phyloP scores from a whole-genome alignment of 2,888 invertebrate species.

The Zeuzera pyrina region DNA sequence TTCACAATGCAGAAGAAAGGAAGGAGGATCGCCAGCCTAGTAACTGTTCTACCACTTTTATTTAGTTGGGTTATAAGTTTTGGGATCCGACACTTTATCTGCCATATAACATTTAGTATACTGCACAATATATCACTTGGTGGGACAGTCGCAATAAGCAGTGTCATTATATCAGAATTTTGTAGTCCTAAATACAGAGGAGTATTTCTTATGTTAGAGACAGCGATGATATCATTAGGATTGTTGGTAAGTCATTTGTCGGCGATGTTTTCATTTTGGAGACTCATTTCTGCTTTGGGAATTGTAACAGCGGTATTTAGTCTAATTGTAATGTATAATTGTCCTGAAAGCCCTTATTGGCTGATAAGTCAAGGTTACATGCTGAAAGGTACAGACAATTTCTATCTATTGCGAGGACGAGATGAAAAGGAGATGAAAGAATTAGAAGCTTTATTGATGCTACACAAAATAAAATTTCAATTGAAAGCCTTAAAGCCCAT shows the following conservation, averaged over 20 bases:
- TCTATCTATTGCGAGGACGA: constrained; percentile 17
- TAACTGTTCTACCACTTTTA: constrained; percentile 17
- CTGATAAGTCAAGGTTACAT: constrained; percentile 18
- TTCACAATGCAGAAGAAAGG: constrained; percentile 21
- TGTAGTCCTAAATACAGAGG: constrained; percentile 18
- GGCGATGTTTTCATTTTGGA: constrained; percentile 14
- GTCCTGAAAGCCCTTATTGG: constrained; percentile 22
- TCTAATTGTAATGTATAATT: constrained; percentile 13
- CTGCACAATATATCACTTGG: constrained; percentile 19
- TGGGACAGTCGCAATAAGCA: constrained; percentile 19
- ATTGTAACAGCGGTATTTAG: constrained; percentile 11
- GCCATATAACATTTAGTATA: constrained; percentile 14
- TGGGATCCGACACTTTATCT: constrained; percentile 8
- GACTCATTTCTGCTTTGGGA: constrained; percentile 15
- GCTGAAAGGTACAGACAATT: constrained; percentile 16
- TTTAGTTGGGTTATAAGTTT: constrained; percentile 19
- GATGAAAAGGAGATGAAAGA: constrained; percentile 16
- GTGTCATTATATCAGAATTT: constrained; percentile 19
- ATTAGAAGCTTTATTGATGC: constrained; percentile 16
- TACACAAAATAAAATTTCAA: constrained; percentile 17
- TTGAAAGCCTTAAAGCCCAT: constrained; percentile 18
- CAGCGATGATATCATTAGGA: constrained; percentile 20
- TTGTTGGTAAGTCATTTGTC: constrained; percentile 18
- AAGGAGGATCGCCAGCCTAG: constrained; percentile 16
- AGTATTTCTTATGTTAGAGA: constrained; percentile 18